Base-by-base conservation (phyloP, 2,113 vertebrate genomes). In the Cinclus mexicanus region DNA sequence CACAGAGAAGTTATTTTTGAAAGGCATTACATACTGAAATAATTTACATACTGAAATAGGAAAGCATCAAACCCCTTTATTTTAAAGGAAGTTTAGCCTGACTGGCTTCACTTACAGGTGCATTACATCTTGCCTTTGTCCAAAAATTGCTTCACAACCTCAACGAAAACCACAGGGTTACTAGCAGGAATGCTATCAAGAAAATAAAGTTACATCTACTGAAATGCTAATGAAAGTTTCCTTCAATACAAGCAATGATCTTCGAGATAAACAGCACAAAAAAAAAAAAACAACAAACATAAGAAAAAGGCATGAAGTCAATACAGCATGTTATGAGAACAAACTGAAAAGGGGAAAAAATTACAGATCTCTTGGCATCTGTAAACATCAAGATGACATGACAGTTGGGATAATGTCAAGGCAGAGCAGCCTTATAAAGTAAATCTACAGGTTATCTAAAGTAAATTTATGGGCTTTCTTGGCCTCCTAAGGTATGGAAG, bases 341-440 rank as follows among this genome's bases (percentile, higher is more conserved):
- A 91, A 96, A 91, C 8, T 18, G 56, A 55, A 83, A 89, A 67
- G 16, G 18, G 25, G 6, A 4, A 35, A 90, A 91, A 82, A 68
- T 33, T 13, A 50, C 60, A 72, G 72, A 61, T 85, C 57, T 60
- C 46, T 90, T 92, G 55, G 74, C 52, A 83, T 75, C 70, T 89
- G 74, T 93, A 94, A 96, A 86, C 52, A 86, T 86, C 57, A 88
- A 81, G 87, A 95, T 95, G 50, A 31, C 81, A 93, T 88, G 88
- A 87, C 21, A 77, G 79, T 75, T 69, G 50, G 56, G n/a, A 44
- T 68, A 50, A 91, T 94, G 57, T 69, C 67, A 83, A 94, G 75
- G 72, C 26, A 84, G 89, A 98, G 26, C 17, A 69, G 55, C 29
- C 65, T 29, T 39, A 84, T 41, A 50, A 90, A 80, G n/a, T 80